Conservation (phyloP, 2,797 vertebrate species). For the Pteropus rufus region DNA sequence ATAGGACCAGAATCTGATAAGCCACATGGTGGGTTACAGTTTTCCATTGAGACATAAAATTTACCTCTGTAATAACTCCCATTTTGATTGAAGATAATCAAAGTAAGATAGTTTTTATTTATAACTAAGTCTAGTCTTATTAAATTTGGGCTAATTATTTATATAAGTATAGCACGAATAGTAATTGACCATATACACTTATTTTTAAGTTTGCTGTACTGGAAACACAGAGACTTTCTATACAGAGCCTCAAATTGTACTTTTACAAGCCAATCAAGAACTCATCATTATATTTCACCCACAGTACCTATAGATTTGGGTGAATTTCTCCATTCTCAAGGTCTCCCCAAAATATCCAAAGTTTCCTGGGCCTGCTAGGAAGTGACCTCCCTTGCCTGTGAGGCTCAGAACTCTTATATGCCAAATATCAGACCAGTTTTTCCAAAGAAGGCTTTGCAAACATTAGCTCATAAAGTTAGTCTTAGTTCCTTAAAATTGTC, state of each 20-base stretch:
- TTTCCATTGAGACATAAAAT: not conserved
- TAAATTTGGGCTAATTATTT: not conserved
- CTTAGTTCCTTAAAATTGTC: not conserved
- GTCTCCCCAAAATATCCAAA: not conserved
- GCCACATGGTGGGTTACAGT: not conserved
- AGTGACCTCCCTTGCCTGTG: not conserved
- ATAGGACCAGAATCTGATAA: not conserved
- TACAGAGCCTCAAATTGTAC: not conserved
- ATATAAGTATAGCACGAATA: not conserved
- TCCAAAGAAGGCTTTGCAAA: not conserved
- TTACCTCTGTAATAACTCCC: not conserved
- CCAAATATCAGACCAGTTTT: not conserved
- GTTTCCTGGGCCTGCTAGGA: not conserved
- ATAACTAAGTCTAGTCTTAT: not conserved
- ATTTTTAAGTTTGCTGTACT: not conserved
- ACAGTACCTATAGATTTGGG: not conserved
- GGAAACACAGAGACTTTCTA: not conserved
- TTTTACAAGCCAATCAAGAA: not conserved
- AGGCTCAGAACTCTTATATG: not conserved
- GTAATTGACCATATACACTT: not conserved
- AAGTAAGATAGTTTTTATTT: not conserved
- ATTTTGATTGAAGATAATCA: not conserved
- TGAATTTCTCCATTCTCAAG: not conserved
- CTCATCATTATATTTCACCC: not conserved
- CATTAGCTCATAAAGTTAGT: not conserved